phyloP scores from a whole-genome alignment of 2,797 vertebrate species.

The Gadopsis marmoratus region DNA sequence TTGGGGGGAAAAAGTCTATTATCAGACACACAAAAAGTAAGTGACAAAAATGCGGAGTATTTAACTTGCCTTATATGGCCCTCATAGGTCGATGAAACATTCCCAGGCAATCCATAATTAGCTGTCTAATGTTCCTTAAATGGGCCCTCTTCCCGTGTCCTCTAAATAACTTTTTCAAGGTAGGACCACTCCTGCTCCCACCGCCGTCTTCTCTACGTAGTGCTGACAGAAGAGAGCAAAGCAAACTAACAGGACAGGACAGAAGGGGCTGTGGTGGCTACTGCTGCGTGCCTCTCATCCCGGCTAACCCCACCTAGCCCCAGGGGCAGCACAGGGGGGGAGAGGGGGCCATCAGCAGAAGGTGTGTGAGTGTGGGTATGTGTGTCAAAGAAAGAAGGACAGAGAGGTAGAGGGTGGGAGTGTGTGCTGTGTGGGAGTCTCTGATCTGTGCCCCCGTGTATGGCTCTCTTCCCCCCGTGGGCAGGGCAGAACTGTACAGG shows the following conservation, averaged over 20 bases:
- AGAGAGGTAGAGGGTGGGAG: slow-evolving; percentile 17
- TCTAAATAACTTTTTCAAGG: slow-evolving; percentile 77
- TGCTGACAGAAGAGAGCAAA: slow-evolving; percentile 74
- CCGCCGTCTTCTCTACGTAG: slow-evolving; percentile 45
- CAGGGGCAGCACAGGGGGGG: slow-evolving; percentile 68
- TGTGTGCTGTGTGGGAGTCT: slow-evolving; percentile 62
- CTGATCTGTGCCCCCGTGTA: slow-evolving; percentile 70
- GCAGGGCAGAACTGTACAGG: slow-evolving; percentile 75
- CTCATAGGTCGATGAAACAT: slow-evolving; percentile 29
- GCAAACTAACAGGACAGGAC: slow-evolving; percentile 69
- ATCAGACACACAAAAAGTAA: neutral
- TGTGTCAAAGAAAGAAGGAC: slow-evolving; percentile 49
- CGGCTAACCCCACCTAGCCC: slow-evolving; percentile 76
- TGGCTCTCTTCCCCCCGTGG: slow-evolving; percentile 63
- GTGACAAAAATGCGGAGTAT: slow-evolving; percentile 1
- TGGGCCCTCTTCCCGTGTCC: slow-evolving; percentile 51
- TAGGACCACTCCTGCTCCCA: slow-evolving; percentile 35
- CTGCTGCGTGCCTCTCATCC: slow-evolving; percentile 77
- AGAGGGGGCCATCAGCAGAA: slow-evolving; percentile 72
- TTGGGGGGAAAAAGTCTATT: neutral
- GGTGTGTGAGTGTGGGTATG: slow-evolving; percentile 56
- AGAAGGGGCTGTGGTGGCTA: slow-evolving; percentile 79
- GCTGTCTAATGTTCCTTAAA: slow-evolving; percentile 43
- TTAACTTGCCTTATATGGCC: slow-evolving; percentile 10
- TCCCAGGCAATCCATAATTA: slow-evolving; percentile 38